Evolutionary conservation across 2,888 invertebrate species (phyloP), one percentile per base, ranked within the genome.

Genomic region (Mesorhabditis spiculigera): DNA sequence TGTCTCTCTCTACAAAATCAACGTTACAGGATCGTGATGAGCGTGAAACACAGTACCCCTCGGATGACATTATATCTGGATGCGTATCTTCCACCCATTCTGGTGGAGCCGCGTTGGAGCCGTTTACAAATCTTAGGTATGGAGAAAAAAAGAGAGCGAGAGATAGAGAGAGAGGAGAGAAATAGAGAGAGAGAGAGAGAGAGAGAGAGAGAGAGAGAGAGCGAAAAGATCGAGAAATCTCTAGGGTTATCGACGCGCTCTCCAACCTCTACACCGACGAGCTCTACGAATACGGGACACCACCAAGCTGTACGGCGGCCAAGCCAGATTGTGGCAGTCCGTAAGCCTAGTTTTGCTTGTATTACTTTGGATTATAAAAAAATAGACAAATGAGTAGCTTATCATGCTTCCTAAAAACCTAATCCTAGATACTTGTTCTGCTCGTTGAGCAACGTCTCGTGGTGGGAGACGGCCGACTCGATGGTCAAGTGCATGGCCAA

Each of bases 1-100:
- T n/a, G n/a, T n/a, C n/a, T n/a, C n/a, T n/a, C n/a, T n/a, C n/a
- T n/a, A n/a, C n/a, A n/a, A n/a, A n/a, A n/a, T n/a, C n/a, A n/a
- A n/a, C n/a, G n/a, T n/a, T n/a, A n/a, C n/a, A 50, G 58, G n/a
- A n/a, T n/a, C 58, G 10, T 50, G 58, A 50, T 13, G 58, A 50
- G n/a, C 58, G 58, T 50, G 58, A 50, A 50, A 50, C 58, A 50
- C 58, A 50, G n/a, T 50, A 50, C 58, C 58, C 58, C 8, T 13
- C 58, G 8, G 58, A 50, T 50, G 58, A 50, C 58, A n/a, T 50
- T 3, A 50, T 50, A 1, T 10, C 8, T 10, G 58, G 58, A 1
- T 50, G 58, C 58, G 58, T n/a, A 10, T 50, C 58, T 50, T 50
- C 58, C 3, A 50, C 58, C 0, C 58, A 50, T n/a, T 13, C 58